Conservation (phyloP, 2,797 vertebrate genomes). For the Lagorchestes hirsutus region DNA sequence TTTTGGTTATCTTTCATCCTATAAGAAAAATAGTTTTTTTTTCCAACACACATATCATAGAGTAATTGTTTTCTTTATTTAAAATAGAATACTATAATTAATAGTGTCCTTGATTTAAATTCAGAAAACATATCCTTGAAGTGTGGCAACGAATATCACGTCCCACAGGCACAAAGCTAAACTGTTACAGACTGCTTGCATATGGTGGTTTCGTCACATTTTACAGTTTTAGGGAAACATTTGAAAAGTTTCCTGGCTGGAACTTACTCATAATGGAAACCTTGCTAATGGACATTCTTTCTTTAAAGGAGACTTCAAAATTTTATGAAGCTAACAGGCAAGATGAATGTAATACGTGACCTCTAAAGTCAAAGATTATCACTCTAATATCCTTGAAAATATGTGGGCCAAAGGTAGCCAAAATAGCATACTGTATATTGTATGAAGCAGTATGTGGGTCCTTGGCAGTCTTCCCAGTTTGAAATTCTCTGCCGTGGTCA, state of each 20-base stretch:
- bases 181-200: neutral
- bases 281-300: conserved; percentile 42
- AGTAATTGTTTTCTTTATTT: conserved; percentile 25
- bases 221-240: neutral
- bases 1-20: neutral
- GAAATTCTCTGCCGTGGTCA: conserved; percentile 52
- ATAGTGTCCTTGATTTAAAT: neutral
- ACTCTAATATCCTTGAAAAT: conserved; percentile 40
- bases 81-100: conserved; percentile 23
- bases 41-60: neutral
- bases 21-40: neutral
- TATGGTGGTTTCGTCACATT: conserved; percentile 14
- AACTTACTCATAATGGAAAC: neutral
- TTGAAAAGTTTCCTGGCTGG: neutral
- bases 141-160: neutral
- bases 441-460: neutral
- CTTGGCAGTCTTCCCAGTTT: conserved; percentile 40
- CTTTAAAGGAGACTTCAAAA: conserved; percentile 21
- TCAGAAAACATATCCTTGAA: conserved; percentile 1
- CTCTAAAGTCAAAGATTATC: conserved; percentile 57
- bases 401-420: conserved; percentile 38
- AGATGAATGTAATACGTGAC: conserved; percentile 48
- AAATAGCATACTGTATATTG: conserved; percentile 44
- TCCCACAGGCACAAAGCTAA: neutral
- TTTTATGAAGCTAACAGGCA: conserved; percentile 40